Conservation (phyloP, 1,140 invertebrate genomes). For the Eciton burchellii region DNA sequence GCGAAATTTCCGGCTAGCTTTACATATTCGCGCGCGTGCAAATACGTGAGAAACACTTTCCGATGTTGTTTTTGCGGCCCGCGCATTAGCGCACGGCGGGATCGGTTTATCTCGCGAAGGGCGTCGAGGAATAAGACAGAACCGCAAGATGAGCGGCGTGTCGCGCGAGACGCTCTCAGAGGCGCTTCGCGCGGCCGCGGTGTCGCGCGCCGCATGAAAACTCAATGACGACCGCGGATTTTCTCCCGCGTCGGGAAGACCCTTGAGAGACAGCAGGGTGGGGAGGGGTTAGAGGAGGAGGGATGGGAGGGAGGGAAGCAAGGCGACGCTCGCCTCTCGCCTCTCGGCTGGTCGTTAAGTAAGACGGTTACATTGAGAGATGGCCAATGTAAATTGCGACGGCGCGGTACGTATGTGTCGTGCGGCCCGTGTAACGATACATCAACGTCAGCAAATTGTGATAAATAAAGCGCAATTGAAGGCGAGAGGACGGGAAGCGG, state of each 20-base stretch:
- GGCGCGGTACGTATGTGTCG: conserved; percentile 79
- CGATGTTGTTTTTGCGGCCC: conserved; percentile 7
- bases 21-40: too few relatives aligned
- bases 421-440: conserved; percentile 78
- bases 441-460: conserved; percentile 84
- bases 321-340: conserved; percentile 59
- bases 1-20: conserved; percentile 54
- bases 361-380: conserved; percentile 84
- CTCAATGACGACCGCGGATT: conserved; percentile 61
- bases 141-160: conserved; percentile 68
- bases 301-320: background rate
- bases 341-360: conserved; percentile 78
- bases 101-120: conserved; percentile 58
- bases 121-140: conserved; percentile 44
- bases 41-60: conserved; percentile 42
- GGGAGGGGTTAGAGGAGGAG: too few relatives aligned
- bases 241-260: too few relatives aligned
- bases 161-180: conserved; percentile 55
- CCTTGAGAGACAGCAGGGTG: too few relatives aligned
- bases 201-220: conserved; percentile 68
- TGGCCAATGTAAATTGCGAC: conserved; percentile 83
- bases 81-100: conserved; percentile 53
- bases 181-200: conserved; percentile 8
- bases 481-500: conserved; percentile 59
- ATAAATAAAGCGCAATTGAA: conserved; percentile 84